Base-by-base conservation (phyloP, 2,797 vertebrate genomes). In the Channa striata region DNA sequence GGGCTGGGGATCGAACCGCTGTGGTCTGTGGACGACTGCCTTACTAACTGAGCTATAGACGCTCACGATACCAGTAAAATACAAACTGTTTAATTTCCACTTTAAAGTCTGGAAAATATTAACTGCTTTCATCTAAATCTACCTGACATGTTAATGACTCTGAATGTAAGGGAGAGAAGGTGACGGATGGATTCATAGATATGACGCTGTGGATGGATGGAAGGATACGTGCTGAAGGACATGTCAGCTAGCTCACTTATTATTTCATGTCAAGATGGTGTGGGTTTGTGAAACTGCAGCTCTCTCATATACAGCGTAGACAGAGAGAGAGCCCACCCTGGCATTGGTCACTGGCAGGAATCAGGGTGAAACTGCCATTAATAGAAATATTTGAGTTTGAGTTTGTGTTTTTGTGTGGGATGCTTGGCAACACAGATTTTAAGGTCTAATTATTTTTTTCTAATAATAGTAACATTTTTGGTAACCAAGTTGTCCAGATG, bases 401-500 rank as follows among this genome's bases (percentile, higher is more conserved):
- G n/a, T n/a, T 44, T n/a, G 3, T 57, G 54, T 25, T 21, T 42
- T 3, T 10, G 8, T 23, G 56, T 17, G 8, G 49, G 21, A 19
- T 16, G 17, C 23, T 43, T 33, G 25, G 40, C 21, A 65, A 11
- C 11, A 40, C 37, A 36, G 21, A 36, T 46, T 53, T 59, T 16
- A 65, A 40, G 30, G 34, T 11, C 8, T 37, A 37, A 37, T 37
- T 37, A n/a, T 4, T 6, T 6, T 49, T 60, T 46, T 64, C 25
- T 52, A 59, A 49, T 37, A 20, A 62, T 54, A 43, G 34, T 23
- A 48, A 53, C 12, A 43, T 68, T 34, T 67, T 13, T 65, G 25
- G 44, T 25, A 25, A 72, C 25, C 21, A 19, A 21, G 54, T 36
- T 8, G 12, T 59, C 25, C 40, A 20, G n/a, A 9, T 48, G 43